Evolutionary conservation across 37 sponge, comb jelly and placozoan species (phyloP), one percentile per base, ranked within the genome.

Genomic region (Axinella damicornis): DNA sequence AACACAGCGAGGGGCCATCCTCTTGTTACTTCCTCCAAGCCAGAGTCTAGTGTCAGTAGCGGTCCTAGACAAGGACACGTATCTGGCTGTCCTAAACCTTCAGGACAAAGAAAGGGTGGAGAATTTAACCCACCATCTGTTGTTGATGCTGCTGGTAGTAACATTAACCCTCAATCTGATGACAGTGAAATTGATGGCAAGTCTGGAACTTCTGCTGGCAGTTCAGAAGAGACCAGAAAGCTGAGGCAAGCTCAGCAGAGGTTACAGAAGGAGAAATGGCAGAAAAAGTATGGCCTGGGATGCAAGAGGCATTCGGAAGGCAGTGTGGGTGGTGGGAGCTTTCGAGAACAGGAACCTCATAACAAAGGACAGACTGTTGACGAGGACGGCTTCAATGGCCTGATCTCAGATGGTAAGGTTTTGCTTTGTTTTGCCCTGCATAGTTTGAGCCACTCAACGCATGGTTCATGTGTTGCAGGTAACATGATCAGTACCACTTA

Each of bases 261-360:
- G 41, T 33, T 75, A 59, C 34, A 73, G 68, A 87, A 87, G 55
- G 80, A 80, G 65, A 39, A 87, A 55, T 88, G 88, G 88, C 46
- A 59, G 53, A 80, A 64, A 57, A 74, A 81, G 33, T 71, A 73
- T 46, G 56, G 34, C 24, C 22, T 21, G 18, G 58, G 58, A 20
- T 9, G 2, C 27, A 76, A 53, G 58, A 76, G 56, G 20, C 27
- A n/a, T 32, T 57, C 57, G 34, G 77, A 60, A 9, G 83, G 69
- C 56, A 63, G 33, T 41, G 24, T 21, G 11, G 75, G 54, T 28
- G 69, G n/a, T n/a, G n/a, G n/a, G n/a, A n/a, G n/a, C n/a, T n/a
- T 19, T 2, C 39, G 20, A 36, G 54, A 0, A 37, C 24, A 71
- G 19, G 73, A 15, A 1, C 40, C 21, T 31, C 58, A 38, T 2